Evolutionary conservation across 2,888 invertebrate species (phyloP), one percentile per base, ranked within the genome.

Genomic region (Abscondita cerata): DNA sequence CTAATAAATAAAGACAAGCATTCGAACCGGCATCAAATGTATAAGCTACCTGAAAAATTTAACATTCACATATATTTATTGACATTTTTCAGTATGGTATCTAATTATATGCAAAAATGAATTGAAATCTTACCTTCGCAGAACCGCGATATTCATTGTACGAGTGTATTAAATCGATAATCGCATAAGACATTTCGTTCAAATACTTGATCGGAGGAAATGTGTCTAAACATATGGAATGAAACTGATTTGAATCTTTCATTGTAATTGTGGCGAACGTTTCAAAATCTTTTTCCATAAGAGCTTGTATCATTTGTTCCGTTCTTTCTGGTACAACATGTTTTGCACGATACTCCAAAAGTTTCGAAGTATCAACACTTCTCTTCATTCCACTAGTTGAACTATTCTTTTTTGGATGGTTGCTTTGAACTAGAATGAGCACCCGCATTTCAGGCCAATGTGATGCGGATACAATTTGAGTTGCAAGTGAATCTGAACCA

Each of bases 11-110:
- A 0, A 98, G 80, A 78, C 95, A 96, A 2, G 95, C 95, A 83
- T 99, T 99, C 50, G 98, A 93, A 3, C 99, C 99, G 55, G 99
- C 99, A 85, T 99, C 99, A 83, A 95, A 99, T 12, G 98, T 98
- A 78, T 99, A 99, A 0, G 96, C 96, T 5, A 95, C 86, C 88
- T 89, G 72, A 52, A 79, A 40, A 40, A 20, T 33, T 12, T n/a
- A 13, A 6, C 6, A 4, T 31, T 4, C 5, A 31, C 9, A 31
- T 31, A 6, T 4, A 31, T 31, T 31, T 6, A 31, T 9, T 31
- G 31, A 31, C 6, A 31, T 6, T 9, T 6, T 31, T 41, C 41
- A 15, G n/a, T n/a, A n/a, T n/a, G n/a, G n/a, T n/a, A n/a, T n/a
- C n/a, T n/a, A 15, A 31, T 13, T 1, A 3, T 13, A 51, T 51